Evolutionary conservation across 2,113 vertebrate species (phyloP).

Genomic region (Cheirogaleus medius): DNA sequence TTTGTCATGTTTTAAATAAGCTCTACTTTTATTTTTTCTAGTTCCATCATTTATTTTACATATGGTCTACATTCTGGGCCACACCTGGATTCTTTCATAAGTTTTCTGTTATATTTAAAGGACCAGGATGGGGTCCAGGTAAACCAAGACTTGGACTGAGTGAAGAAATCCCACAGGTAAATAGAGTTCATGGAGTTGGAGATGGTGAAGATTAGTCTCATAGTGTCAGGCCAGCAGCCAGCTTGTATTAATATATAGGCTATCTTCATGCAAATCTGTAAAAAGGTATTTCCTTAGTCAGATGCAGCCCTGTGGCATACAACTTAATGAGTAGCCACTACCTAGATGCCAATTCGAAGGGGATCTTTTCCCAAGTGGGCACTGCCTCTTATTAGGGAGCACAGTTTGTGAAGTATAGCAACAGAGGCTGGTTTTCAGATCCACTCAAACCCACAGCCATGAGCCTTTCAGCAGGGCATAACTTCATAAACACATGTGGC

Average conservation of each 20-base stretch:
- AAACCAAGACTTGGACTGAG: slow-evolving; percentile 92
- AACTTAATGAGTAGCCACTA: background rate
- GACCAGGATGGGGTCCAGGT: slow-evolving; percentile 94
- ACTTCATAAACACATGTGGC: background rate
- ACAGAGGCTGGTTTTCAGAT: background rate
- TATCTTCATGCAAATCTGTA: background rate
- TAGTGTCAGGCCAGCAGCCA: slow-evolving; percentile 11
- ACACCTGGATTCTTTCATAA: slow-evolving; percentile 89
- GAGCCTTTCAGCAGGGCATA: background rate
- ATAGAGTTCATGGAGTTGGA: slow-evolving; percentile 76
- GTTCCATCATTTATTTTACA: slow-evolving; percentile 88
- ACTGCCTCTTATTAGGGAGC: background rate
- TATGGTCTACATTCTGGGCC: slow-evolving; percentile 88
- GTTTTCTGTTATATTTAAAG: slow-evolving; percentile 91
- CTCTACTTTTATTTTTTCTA: slow-evolving; percentile 75
- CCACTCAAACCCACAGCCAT: rapidly evolving
- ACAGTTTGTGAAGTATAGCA: background rate
- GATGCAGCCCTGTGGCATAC: background rate
- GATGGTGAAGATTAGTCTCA: slow-evolving; percentile 72
- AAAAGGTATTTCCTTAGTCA: background rate
- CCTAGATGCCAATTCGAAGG: background rate
- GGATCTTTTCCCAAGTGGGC: background rate
- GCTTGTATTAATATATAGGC: background rate
- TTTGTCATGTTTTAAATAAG: slow-evolving; percentile 19
- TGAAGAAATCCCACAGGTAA: slow-evolving; percentile 89